Percentiles rank a stretch among this genome's conserved stretches.
These are phyloP conservation scores for Ovis canadensis DNA, from an alignment of 2,113 vertebrate genomes.

Conservation along the genomic window DNA sequence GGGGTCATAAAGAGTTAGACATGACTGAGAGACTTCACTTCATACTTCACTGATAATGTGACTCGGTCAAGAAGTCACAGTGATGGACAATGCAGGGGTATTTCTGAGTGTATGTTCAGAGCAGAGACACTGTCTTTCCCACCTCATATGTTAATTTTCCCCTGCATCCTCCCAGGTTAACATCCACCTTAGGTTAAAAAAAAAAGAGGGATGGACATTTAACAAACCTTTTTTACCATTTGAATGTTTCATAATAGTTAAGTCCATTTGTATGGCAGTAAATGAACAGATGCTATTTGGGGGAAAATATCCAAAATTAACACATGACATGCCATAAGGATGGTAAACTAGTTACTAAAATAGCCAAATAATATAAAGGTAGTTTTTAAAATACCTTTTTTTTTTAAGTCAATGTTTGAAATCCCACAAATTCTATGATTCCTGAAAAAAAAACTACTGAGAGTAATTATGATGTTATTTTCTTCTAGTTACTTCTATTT, in stretches of 20 bases:
- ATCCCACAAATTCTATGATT: background rate
- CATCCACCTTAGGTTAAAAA: background rate
- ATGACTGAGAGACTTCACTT: background rate
- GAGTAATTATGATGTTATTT: background rate
- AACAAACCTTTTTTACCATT: background rate
- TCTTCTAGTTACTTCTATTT: background rate
- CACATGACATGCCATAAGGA: background rate
- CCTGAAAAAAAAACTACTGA: background rate
- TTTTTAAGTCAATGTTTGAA: background rate
- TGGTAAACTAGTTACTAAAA: background rate
- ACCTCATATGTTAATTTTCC: background rate
- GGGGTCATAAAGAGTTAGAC: background rate
- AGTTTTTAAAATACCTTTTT: background rate
- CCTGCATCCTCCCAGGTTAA: background rate
- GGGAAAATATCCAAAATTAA: background rate
- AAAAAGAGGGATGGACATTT: background rate
- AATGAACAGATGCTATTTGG: background rate
- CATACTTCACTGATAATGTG: too few species aligned
- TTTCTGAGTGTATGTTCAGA: background rate
- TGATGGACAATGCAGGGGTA: background rate
- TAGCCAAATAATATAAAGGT: background rate
- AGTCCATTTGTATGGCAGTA: background rate
- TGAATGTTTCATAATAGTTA: background rate
- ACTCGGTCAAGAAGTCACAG: rapidly evolving
- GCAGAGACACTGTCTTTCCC: background rate